Base-by-base conservation (phyloP, 2,888 invertebrate species). In the Scrobipalpa costella region DNA sequence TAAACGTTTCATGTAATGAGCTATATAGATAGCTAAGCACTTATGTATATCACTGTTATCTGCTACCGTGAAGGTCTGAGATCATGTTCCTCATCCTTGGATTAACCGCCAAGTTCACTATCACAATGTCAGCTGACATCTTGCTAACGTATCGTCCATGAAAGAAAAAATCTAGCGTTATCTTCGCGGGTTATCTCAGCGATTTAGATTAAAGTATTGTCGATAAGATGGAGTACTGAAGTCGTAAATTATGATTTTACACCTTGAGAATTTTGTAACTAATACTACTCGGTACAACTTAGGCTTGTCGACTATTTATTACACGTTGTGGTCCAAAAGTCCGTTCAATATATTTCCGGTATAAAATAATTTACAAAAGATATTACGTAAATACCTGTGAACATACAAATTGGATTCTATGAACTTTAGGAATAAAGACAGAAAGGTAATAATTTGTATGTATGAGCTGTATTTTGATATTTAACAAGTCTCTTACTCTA, bases 1-100 rank as follows among this genome's bases (percentile, higher is more conserved):
- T 7, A 44, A 44, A 44, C 44, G 44, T n/a, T 15, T 40, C 40
- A 13, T 44, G 44, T 44, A 44, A 44, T n/a, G n/a, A 44, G 44
- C 7, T n/a, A 40, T 13, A 40, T 3, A 40, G 40, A 44, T 44
- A 44, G 15, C n/a, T 9, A 44, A n/a, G n/a, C 44, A 44, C 44
- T 44, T n/a, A n/a, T 13, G 44, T 44, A 44, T 44, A 44, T 44
- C 44, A 15, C 44, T 44, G 44, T 44, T 44, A 44, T 44, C 88
- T 72, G 75, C 73, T 76, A 75, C 66, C 73, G 63, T 81, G 82
- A 88, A 88, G 87, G 88, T 85, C 84, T 59, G 27, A n/a, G 36
- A 44, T 44, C 59, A 27, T 44, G 9, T 38, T 59, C 59, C 33
- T 17, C 8, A 49, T 49, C 49, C 49, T 72, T 66, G 75, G 78